Evolutionary conservation across 2,113 vertebrate species (phyloP), one percentile per base, ranked within the genome.

Genomic region (Osmerus eperlanus): DNA sequence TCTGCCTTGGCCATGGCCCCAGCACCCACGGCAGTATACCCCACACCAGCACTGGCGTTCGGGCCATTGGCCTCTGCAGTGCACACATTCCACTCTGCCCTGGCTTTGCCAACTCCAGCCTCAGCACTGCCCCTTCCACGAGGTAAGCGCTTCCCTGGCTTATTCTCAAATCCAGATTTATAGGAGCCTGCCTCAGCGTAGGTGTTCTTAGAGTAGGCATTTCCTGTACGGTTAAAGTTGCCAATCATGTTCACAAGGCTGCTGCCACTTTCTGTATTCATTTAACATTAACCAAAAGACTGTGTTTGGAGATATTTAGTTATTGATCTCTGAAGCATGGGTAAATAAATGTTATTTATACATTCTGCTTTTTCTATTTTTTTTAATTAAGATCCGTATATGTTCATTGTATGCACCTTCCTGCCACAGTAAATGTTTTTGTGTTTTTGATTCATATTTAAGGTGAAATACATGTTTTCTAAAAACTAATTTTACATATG

Each of bases 1-100:
- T 79, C 77, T 5, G 75, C 78, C 51, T 41, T 63, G 9, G 65
- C 71, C 68, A 83, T 72, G 11, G 74, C 80, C 19, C 14, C 13
- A 9, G 21, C 66, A 19, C 47, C 60, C 2, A 3, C 0, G 3
- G 18, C 0, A 63, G 23, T 71, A 19, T 47, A 67, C 16, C 58
- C 6, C 23, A 68, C 71, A 8, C 29, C 51, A 21, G 51, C 73
- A 19, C 55, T 56, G 7, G 73, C 78, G 16, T 69, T 65, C 4
- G 71, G 79, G 0, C 70, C 73, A 12, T 54, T 74, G 41, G 82
- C 79, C 23, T 72, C 72, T 0, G 71, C 78, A 47, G 77, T 29
- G 11, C 74, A 70, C 16, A 80, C 12, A 55, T 75, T 70, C 60
- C 2, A 7, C 32, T 79, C 64, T 23, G 74, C 74, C 14, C 25